Conservation (phyloP, 2,888 invertebrate genomes). For the Eucera pruinosa region DNA sequence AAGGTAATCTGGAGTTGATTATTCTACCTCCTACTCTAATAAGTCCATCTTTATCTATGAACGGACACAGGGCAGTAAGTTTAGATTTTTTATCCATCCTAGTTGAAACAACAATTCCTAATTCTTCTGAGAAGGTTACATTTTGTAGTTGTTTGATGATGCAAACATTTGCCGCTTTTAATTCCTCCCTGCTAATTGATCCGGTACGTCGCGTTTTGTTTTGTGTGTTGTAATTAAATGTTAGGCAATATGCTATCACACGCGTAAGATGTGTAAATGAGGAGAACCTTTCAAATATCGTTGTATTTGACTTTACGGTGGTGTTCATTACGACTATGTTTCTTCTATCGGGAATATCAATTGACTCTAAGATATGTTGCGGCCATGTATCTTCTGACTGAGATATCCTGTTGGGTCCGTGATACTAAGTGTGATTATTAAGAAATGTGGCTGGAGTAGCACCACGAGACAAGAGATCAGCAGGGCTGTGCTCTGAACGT, state of each 20-base stretch:
- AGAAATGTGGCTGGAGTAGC: neutral
- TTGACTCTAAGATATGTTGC: accelerated
- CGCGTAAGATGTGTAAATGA: neutral
- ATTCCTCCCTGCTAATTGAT: neutral
- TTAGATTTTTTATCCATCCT: neutral
- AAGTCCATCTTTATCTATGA: conserved; percentile 36
- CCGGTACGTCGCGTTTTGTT: neutral
- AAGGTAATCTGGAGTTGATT: conserved; percentile 34
- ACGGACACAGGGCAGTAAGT: neutral
- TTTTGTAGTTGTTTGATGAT: neutral
- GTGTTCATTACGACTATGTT: neutral
- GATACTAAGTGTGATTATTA: neutral
- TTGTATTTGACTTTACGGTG: neutral
- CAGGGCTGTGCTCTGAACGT: conserved; percentile 4
- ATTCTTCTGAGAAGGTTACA: neutral
- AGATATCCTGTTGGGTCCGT: neutral
- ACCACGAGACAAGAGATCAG: conserved; percentile 9
- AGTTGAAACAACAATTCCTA: neutral
- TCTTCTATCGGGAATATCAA: neutral
- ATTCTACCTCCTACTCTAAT: conserved; percentile 58
- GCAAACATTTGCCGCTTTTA: neutral
- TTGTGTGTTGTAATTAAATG: neutral
- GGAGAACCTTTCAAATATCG: neutral
- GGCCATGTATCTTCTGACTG: neutral
- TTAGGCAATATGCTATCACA: conserved; percentile 2